A percentile compares a stretch with the other conserved stretches of the same genome.
These are phyloP conservation scores for Heteronetta atricapilla DNA, from an alignment of 2,113 vertebrate species.

Conservation along the genomic window DNA sequence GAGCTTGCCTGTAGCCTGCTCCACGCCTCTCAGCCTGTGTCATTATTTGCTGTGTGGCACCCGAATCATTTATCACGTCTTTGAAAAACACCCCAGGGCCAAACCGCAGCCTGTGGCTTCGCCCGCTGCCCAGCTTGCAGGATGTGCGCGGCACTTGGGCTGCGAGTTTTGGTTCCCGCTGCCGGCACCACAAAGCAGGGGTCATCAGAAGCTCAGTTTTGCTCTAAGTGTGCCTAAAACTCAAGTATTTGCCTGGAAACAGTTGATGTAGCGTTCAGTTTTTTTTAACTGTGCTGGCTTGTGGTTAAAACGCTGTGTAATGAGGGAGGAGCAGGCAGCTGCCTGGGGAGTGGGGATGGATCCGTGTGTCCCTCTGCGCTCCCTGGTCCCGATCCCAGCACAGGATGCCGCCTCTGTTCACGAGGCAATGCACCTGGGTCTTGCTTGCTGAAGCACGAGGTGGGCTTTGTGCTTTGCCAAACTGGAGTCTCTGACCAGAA, in stretches of 20 bases:
- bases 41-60: not conserved
- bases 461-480: not conserved
- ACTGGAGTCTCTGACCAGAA: not conserved
- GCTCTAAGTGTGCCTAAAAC: not conserved
- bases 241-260: not conserved
- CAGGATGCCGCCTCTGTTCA: not conserved
- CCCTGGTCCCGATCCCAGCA: not conserved
- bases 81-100: not conserved
- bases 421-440: not conserved
- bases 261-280: not conserved
- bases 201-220: not conserved
- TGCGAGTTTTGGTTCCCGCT: not conserved
- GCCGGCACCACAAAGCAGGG: not conserved
- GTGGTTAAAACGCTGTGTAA: not conserved
- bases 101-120: not conserved
- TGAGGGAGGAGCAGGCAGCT: not conserved
- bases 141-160: accelerated
- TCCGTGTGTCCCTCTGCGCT: not conserved
- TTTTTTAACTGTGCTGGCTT: not conserved
- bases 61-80: not conserved
- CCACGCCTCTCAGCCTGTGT: not conserved
- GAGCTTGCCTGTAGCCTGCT: not conserved
- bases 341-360: not conserved
- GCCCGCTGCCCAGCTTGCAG: accelerated
- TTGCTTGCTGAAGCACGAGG: not conserved